phyloP scores from a whole-genome alignment of 2,888 invertebrate species.

The Thera obeliscata region DNA sequence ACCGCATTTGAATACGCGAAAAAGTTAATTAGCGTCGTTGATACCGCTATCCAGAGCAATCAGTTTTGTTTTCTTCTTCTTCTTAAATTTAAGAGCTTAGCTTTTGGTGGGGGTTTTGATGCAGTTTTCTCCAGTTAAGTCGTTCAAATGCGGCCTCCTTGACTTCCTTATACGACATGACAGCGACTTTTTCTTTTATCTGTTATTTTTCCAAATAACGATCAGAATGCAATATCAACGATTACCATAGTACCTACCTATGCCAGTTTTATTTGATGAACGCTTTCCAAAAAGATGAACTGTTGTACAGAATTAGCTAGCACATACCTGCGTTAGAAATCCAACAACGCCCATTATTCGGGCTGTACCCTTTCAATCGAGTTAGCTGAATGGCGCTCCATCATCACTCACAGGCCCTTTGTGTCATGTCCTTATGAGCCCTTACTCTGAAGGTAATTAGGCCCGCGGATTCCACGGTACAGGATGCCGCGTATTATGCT shows the following conservation, averaged over 20 bases:
- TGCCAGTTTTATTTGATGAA: too few relatives aligned
- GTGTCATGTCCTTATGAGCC: constrained; percentile 57
- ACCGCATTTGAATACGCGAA: background rate
- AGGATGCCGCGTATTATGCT: constrained; percentile 65
- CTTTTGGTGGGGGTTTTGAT: too few relatives aligned
- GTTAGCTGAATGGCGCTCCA: constrained; percentile 71
- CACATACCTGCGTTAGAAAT: constrained; percentile 62
- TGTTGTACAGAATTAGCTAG: constrained; percentile 48
- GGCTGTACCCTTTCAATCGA: constrained; percentile 73
- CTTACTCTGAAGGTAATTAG: constrained; percentile 70
- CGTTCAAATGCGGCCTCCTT: too few relatives aligned
- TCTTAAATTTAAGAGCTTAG: too few relatives aligned
- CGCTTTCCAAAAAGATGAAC: background rate
- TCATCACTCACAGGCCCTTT: constrained; percentile 73
- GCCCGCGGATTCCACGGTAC: constrained; percentile 63
- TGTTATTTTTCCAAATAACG: too few relatives aligned
- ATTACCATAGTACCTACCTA: too few relatives aligned
- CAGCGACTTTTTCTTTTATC: too few relatives aligned
- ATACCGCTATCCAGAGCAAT: too few relatives aligned
- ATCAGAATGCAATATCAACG: too few relatives aligned
- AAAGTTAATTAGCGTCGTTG: background rate
- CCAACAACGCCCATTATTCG: constrained; percentile 61
- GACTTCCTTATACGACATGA: too few relatives aligned
- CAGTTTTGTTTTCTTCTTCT: too few relatives aligned
- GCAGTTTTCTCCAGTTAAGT: too few relatives aligned